phyloP scores from a whole-genome alignment of 2,797 vertebrate genomes.

The Sternarchorhynchus goeldii region DNA sequence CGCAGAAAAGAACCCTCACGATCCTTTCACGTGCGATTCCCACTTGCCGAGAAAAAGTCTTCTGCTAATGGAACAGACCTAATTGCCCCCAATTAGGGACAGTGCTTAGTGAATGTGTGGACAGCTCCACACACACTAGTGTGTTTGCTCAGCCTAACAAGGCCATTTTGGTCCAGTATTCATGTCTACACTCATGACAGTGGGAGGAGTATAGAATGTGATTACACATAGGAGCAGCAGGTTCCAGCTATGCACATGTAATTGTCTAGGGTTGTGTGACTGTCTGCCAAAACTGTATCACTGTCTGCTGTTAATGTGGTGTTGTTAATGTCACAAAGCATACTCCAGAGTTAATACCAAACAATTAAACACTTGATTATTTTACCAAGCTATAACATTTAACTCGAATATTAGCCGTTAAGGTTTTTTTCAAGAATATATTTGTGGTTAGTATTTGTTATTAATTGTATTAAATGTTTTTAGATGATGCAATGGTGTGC shows the following conservation, averaged over 20 bases:
- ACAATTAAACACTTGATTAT: neutral
- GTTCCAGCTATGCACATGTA: conserved; percentile 23
- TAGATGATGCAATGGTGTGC: conserved; percentile 10
- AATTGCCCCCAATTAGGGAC: neutral
- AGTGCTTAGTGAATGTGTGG: neutral
- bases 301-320: neutral
- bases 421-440: conserved; percentile 8
- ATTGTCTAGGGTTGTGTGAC: neutral
- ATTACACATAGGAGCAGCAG: conserved; percentile 8
- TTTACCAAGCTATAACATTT: neutral
- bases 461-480: conserved; percentile 33
- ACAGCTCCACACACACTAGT: neutral
- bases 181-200: conserved; percentile 12
- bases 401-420: neutral
- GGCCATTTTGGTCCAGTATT: conserved; percentile 1
- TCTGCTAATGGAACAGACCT: neutral
- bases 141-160: conserved; percentile 10
- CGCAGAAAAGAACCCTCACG: neutral
- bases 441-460: conserved; percentile 45
- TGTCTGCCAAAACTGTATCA: neutral
- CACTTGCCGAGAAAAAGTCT: neutral
- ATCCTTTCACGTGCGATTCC: neutral
- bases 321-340: conserved; percentile 5
- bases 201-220: neutral
- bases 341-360: conserved; percentile 2